Percentiles rank a stretch among this genome's conserved stretches.
Conservation (phyloP, 2,113 vertebrate species). For the Chascanopsetta lugubris region DNA sequence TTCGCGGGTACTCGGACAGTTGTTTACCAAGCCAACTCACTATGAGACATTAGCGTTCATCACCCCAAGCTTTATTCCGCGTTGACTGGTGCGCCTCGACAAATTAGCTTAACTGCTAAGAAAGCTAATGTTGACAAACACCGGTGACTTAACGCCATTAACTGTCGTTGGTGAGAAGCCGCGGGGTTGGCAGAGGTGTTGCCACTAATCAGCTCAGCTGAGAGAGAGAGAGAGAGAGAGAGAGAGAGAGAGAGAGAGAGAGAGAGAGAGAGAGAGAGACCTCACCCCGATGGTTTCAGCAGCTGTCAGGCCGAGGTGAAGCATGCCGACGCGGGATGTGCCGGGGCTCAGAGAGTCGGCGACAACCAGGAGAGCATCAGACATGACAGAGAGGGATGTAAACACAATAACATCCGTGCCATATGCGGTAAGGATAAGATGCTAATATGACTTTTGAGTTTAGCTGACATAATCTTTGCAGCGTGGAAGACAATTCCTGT, state of each 20-base stretch:
- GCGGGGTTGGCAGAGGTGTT: neutral
- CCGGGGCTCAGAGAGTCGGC: slow-evolving; percentile 25
- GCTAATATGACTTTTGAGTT: slow-evolving; percentile 6
- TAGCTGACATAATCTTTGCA: neutral
- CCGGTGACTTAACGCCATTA: neutral
- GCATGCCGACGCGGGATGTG: slow-evolving; percentile 40
- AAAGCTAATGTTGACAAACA: slow-evolving; percentile 68
- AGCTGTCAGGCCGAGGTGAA: slow-evolving; percentile 21
- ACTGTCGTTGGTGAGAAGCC: neutral
- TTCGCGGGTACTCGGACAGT: neutral
- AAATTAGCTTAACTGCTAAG: slow-evolving; percentile 39
- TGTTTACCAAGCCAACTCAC: neutral
- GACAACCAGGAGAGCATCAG: slow-evolving; percentile 36
- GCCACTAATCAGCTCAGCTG: neutral
- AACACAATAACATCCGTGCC: slow-evolving; percentile 41
- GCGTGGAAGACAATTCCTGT: neutral
- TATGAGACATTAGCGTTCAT: neutral
- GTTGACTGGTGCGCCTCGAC: neutral
- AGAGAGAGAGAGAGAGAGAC: no score
- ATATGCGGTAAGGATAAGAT: neutral
- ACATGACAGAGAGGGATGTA: slow-evolving; percentile 28
- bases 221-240: no score
- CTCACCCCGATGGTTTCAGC: neutral
- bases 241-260: no score
- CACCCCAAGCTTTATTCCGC: neutral